Evolutionary conservation across 2,797 vertebrate species (phyloP).

Genomic region (Pantherophis vulpinus): DNA sequence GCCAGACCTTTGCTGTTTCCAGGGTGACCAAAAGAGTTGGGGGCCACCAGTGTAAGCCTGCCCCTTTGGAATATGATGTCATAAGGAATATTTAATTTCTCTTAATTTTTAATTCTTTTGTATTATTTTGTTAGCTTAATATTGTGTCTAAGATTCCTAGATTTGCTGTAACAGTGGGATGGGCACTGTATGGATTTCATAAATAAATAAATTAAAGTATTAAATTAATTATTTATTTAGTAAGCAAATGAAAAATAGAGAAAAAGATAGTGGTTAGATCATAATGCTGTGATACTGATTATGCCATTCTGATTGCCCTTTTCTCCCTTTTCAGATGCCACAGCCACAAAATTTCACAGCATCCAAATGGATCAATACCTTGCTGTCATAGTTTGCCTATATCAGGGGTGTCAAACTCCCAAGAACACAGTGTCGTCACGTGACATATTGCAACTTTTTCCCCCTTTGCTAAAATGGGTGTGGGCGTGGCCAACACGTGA

Average conservation of each 20-base stretch:
- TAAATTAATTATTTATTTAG: not conserved
- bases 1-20: no score
- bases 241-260: not conserved
- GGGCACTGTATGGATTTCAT: not conserved
- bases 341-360: not conserved
- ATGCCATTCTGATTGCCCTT: not conserved
- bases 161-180: not conserved
- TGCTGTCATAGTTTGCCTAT: not conserved
- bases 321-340: not conserved
- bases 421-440: accelerated
- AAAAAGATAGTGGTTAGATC: not conserved
- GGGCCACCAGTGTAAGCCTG: not conserved
- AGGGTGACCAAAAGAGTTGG: not conserved
- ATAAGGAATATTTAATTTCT: not conserved
- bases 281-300: not conserved
- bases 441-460: no score
- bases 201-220: not conserved
- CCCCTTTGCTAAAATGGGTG: no score
- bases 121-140: not conserved
- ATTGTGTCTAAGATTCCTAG: not conserved
- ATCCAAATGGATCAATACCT: not conserved
- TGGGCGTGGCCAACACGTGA: no score
- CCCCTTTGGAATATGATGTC: not conserved
- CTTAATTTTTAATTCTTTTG: not conserved
- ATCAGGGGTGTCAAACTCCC: no score